Percentiles rank a stretch among this genome's conserved stretches.
Conservation (phyloP, 2,888 invertebrate genomes). For the Drosophila nigricruria region DNA sequence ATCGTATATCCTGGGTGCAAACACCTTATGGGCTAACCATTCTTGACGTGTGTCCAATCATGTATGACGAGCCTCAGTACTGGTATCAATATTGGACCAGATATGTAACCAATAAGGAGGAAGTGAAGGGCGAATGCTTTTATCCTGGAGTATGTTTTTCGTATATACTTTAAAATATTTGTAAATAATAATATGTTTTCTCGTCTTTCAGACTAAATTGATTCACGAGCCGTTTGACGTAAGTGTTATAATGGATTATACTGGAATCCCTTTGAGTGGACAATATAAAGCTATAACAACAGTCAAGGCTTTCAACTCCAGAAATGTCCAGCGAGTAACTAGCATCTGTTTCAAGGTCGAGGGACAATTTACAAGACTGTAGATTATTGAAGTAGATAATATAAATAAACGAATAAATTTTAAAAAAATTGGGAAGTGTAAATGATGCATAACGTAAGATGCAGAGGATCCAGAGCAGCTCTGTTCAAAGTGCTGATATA, state of each 20-base stretch:
- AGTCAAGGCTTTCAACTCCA: too few species aligned
- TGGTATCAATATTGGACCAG: background rate
- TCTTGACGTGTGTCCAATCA: background rate
- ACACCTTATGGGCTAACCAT: background rate
- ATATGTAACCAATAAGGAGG: background rate
- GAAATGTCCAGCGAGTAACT: too few species aligned
- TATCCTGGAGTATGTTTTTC: background rate
- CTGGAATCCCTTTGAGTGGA: background rate
- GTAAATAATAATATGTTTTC: too few species aligned
- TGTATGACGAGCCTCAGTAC: background rate
- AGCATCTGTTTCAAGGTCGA: too few species aligned
- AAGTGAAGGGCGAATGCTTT: background rate
- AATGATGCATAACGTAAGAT: too few species aligned
- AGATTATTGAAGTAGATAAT: too few species aligned
- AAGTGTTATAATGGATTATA: background rate
- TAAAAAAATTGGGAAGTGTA: too few species aligned
- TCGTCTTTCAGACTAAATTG: background rate
- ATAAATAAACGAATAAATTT: too few species aligned
- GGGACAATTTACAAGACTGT: too few species aligned
- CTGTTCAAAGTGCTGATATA: too few species aligned
- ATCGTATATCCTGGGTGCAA: background rate
- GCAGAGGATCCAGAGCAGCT: too few species aligned
- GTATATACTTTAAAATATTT: background rate
- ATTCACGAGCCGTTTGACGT: background rate
- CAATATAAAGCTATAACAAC: too few species aligned